These are phyloP conservation scores for Eupithecia subumbrata DNA, from an alignment of 2,888 invertebrate genomes.

Conservation along the genomic window DNA sequence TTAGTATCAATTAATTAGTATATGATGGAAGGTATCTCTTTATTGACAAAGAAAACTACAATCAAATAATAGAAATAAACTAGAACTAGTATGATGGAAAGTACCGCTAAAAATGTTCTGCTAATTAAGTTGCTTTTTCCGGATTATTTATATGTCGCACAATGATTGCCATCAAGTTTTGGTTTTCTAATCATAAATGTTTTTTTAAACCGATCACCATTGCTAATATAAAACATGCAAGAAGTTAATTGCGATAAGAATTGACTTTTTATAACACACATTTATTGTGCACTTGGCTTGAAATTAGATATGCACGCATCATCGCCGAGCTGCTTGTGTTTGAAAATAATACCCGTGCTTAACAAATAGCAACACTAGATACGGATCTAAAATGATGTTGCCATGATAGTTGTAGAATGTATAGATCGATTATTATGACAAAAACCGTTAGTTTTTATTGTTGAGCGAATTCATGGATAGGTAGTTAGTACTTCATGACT, in stretches of 20 bases:
- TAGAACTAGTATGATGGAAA: not conserved
- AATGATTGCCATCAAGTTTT: too few relatives aligned
- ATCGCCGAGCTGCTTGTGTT: not conserved
- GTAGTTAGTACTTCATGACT: conserved; percentile 11
- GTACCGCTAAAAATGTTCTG: not conserved
- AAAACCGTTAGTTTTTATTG: not conserved
- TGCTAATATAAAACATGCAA: too few relatives aligned
- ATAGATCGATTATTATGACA: not conserved
- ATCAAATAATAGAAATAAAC: too few relatives aligned
- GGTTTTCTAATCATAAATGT: too few relatives aligned
- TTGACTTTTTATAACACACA: not conserved
- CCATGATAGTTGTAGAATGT: not conserved
- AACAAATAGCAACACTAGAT: not conserved
- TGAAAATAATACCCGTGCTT: not conserved
- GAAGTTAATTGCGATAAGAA: not conserved
- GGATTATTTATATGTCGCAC: not conserved
- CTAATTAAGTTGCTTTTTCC: not conserved
- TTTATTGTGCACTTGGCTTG: not conserved
- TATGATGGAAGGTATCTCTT: not conserved
- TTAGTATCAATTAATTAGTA: not conserved
- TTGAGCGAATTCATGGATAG: conserved; percentile 21
- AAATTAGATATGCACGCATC: not conserved
- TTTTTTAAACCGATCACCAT: too few relatives aligned
- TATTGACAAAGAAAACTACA: too few relatives aligned
- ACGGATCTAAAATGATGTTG: not conserved